Evolutionary conservation across 2,797 vertebrate species (phyloP), one percentile per base, ranked within the genome.

Genomic region (Pangasius sanitwongsei): DNA sequence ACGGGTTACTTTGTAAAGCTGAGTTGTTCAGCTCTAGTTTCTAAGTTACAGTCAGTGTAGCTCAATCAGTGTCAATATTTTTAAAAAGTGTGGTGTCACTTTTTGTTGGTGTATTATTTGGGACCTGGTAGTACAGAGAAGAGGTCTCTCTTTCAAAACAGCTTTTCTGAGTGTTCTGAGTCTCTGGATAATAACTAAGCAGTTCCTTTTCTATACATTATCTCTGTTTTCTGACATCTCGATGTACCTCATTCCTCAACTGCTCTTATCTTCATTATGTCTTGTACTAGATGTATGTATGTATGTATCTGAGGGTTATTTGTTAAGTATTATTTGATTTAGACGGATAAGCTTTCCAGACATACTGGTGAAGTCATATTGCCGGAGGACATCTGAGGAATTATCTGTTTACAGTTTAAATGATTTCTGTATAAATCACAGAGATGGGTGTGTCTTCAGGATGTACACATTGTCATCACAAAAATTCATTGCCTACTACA

Each of bases 351-450:
- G 1, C 6, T 83, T 83, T 48, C 13, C 82, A 61, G 80, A 61
- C 80, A 28, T 34, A 12, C 41, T 44, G 23, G 3, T 69, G n/a
- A 85, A 44, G 61, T 31, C 59, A 83, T 65, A 8, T 31, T 65
- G 61, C 25, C 41, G 0, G 82, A 65, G 61, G 61, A 65, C 61
- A 20, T n/a, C 13, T n/a, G 28, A 48, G 59, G 65, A 65, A 83
- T 65, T n/a, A 48, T 16, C 78, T 25, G 31, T 44, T 83, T 18
- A 16, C 37, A 25, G 44, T 50, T 84, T 13, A 23, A 85, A 1
- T 85, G n/a, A 55, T 70, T 37, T 70, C 48, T 70, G n/a, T 70
- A 65, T 70, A 53, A 67, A 31, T 84, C 63, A 84, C 15, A 67
- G n/a, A 67, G 25, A 2, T 31, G 44, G 65, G 83, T 25, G 48